Conservation (phyloP, 2,888 invertebrate genomes). For the Crematogaster levior region DNA sequence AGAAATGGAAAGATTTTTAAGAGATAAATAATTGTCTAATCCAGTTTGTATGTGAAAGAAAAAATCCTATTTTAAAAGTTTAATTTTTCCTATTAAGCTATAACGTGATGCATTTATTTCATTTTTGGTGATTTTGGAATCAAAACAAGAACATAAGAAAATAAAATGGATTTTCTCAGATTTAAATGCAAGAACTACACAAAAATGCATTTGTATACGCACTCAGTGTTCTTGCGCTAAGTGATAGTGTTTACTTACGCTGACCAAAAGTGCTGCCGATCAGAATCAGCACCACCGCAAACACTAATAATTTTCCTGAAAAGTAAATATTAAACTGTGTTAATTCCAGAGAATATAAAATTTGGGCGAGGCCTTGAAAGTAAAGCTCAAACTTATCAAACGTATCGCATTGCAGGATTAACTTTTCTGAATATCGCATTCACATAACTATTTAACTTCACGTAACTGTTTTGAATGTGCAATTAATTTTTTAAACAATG, state of each 20-base stretch:
- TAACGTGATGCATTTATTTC: not conserved
- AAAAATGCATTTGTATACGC: not conserved
- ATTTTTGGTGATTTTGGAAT: not conserved
- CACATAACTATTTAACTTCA: not conserved
- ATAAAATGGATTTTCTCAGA: not conserved
- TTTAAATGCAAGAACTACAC: not conserved
- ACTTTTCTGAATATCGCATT: too few species aligned
- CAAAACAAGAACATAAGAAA: slow-evolving; percentile 2
- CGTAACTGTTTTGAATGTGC: not conserved
- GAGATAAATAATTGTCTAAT: too few species aligned
- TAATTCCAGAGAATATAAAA: not conserved
- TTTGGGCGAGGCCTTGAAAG: not conserved
- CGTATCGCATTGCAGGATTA: too few species aligned
- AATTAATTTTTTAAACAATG: not conserved
- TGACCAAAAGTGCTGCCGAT: slow-evolving; percentile 12
- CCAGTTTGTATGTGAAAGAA: too few species aligned
- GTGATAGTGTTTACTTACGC: slow-evolving; percentile 65
- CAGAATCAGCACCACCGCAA: slow-evolving; percentile 28
- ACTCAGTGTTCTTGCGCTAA: not conserved
- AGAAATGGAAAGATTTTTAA: too few species aligned
- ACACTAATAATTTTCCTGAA: slow-evolving; percentile 40
- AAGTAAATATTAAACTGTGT: slow-evolving; percentile 24
- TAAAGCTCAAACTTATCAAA: too few species aligned
- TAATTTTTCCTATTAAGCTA: not conserved
- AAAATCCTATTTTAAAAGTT: too few species aligned